phyloP scores from a whole-genome alignment of 2,797 vertebrate species.

The Artibeus jamaicensis region DNA sequence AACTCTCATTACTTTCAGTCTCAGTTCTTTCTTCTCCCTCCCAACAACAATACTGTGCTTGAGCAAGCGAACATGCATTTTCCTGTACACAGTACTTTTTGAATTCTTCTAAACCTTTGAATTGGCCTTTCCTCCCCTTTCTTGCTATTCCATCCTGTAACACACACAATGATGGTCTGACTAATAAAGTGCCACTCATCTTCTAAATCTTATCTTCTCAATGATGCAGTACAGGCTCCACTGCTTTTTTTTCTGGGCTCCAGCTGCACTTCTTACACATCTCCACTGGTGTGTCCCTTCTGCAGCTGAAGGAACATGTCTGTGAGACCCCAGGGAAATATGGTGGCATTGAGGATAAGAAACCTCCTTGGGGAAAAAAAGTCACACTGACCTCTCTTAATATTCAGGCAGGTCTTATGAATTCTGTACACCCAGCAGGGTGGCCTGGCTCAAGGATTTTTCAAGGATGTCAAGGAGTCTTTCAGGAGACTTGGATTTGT shows the following conservation, averaged over 20 bases:
- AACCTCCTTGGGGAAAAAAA: not conserved
- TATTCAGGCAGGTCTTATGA: not conserved
- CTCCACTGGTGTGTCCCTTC: not conserved
- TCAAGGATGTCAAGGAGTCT: not conserved
- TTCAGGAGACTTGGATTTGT: not conserved
- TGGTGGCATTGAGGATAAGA: not conserved
- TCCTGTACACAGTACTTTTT: not conserved
- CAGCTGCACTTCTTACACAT: too few relatives aligned
- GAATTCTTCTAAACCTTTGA: not conserved
- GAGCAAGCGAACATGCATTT: not conserved
- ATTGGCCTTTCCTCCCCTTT: not conserved
- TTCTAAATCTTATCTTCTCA: not conserved
- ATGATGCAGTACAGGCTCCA: not conserved
- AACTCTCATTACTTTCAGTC: not conserved
- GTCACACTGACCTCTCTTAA: not conserved
- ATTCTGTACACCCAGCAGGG: not conserved
- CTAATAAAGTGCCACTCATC: not conserved
- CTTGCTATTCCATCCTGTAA: not conserved
- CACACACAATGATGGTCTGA: not conserved
- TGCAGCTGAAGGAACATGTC: not conserved
- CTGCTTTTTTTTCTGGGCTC: not conserved
- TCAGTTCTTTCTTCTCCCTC: not conserved
- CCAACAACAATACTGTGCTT: not conserved
- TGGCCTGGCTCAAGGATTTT: not conserved
- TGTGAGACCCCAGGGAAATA: not conserved